These are phyloP conservation scores for Tor tambroides DNA, from an alignment of 2,113 vertebrate genomes.

Conservation along the genomic window DNA sequence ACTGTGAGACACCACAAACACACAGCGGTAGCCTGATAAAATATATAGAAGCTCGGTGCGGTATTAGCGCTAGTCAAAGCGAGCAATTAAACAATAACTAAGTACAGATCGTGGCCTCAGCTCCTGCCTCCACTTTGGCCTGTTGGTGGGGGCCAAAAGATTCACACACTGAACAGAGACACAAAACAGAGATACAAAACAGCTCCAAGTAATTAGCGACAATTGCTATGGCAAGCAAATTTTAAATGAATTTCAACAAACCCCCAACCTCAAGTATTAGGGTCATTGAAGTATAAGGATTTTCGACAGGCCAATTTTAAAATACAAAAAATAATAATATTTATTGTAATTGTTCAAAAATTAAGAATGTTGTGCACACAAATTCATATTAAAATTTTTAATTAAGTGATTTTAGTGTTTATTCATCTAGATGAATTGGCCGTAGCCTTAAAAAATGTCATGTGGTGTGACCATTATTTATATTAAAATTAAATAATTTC, in stretches of 20 bases:
- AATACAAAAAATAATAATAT: too few species aligned
- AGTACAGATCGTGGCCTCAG: conserved; percentile 12
- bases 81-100: conserved; percentile 27
- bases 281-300: too few species aligned
- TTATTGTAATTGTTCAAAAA: too few species aligned
- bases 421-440: too few species aligned
- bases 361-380: too few species aligned
- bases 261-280: neutral
- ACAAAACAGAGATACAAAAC: neutral
- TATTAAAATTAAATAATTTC: too few species aligned
- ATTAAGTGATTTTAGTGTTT: too few species aligned
- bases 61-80: conserved; percentile 36
- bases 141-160: neutral
- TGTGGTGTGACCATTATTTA: too few species aligned
- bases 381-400: too few species aligned
- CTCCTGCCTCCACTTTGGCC: neutral
- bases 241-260: neutral
- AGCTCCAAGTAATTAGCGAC: neutral
- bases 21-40: conserved; percentile 53
- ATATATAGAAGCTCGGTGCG: conserved; percentile 44
- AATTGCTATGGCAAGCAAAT: neutral
- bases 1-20: conserved; percentile 53
- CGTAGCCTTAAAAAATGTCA: too few species aligned
- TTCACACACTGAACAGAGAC: neutral
- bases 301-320: too few species aligned